Evolutionary conservation across 2,113 vertebrate species (phyloP).

Genomic region (Stigmatopora argus): DNA sequence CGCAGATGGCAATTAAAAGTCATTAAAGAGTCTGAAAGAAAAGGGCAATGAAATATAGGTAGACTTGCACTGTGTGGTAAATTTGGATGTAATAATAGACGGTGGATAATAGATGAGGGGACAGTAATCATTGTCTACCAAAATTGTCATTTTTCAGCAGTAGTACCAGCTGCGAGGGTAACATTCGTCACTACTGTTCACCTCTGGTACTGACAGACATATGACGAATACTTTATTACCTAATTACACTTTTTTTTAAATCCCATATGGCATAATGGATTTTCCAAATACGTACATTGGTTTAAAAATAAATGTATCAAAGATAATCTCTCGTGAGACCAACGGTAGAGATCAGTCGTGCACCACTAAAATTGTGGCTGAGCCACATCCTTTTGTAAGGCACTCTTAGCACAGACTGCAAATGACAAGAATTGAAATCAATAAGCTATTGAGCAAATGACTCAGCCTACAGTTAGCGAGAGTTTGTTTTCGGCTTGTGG

Average conservation of each 20-base stretch:
- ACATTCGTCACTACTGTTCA: constrained; percentile 29
- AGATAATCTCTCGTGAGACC: constrained; percentile 31
- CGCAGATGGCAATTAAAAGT: constrained; percentile 22
- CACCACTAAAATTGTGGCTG: constrained; percentile 33
- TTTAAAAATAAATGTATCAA: constrained; percentile 31
- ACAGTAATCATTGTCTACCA: constrained; percentile 43
- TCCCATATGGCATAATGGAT: constrained; percentile 28
- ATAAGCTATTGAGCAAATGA: constrained; percentile 44
- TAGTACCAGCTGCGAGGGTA: constrained; percentile 32
- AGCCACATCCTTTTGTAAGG: constrained; percentile 30
- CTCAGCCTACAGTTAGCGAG: constrained; percentile 27
- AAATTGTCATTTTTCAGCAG: constrained; percentile 34
- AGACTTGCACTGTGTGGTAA: constrained; percentile 27
- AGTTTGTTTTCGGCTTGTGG: constrained; percentile 37
- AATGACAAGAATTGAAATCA: constrained; percentile 52
- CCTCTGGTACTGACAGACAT: constrained; percentile 40
- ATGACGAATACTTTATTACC: constrained; percentile 28
- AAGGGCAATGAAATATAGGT: constrained; percentile 20
- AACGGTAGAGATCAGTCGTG: constrained; percentile 52
- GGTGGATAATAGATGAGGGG: constrained; percentile 18
- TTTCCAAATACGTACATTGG: constrained; percentile 28
- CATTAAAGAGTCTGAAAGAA: constrained; percentile 26
- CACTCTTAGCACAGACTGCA: constrained; percentile 46
- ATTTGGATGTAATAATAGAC: constrained; percentile 19
- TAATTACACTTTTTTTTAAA: constrained; percentile 31